These are phyloP conservation scores for Willowsia nigromaculata DNA, from an alignment of 2,888 invertebrate species.

Conservation along the genomic window DNA sequence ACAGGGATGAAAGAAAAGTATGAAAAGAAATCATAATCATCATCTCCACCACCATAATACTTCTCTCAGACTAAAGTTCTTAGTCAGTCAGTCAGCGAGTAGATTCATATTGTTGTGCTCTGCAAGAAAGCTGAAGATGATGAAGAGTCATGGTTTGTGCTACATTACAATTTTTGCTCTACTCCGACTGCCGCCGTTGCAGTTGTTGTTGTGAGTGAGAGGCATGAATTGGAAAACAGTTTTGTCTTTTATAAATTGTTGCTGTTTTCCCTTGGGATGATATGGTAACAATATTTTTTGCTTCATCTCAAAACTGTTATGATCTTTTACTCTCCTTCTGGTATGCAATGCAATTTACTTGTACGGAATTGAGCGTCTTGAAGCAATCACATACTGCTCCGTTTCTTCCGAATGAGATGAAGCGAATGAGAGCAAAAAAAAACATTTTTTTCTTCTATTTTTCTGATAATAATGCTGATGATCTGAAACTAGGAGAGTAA, in stretches of 20 bases:
- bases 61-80: neutral
- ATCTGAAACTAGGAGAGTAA: neutral
- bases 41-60: neutral
- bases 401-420: slow-evolving; percentile 37
- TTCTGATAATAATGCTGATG: neutral
- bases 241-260: slow-evolving; percentile 61
- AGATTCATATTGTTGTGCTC: slow-evolving; percentile 25
- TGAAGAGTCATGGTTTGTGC: slow-evolving; percentile 61
- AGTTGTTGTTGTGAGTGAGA: slow-evolving; percentile 5
- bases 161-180: slow-evolving; percentile 45
- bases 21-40: slow-evolving; percentile 47
- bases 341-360: neutral
- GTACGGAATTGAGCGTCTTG: neutral
- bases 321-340: neutral
- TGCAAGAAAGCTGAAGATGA: slow-evolving; percentile 36
- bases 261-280: slow-evolving; percentile 35
- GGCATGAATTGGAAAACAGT: slow-evolving; percentile 55
- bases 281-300: slow-evolving; percentile 1
- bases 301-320: slow-evolving; percentile 21
- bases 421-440: slow-evolving; percentile 49
- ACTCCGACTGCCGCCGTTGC: neutral
- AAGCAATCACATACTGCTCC: slow-evolving; percentile 29
- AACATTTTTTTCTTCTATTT: slow-evolving; percentile 34
- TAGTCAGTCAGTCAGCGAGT: neutral
- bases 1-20: slow-evolving; percentile 41